These are phyloP conservation scores for Pogonocichla stellata DNA, from an alignment of 2,113 vertebrate genomes.

Conservation along the genomic window DNA sequence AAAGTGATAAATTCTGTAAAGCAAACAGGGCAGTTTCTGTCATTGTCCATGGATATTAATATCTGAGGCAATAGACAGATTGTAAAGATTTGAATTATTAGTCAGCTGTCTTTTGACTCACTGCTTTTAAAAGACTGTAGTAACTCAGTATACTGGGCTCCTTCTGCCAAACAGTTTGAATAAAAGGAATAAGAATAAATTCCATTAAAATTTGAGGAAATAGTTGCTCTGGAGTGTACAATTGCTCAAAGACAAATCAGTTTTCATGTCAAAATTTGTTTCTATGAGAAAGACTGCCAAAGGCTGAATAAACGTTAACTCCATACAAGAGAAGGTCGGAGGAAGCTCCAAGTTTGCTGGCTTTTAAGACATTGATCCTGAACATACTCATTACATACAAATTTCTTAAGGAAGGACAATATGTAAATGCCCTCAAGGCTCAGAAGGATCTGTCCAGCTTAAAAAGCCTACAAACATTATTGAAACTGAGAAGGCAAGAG, in stretches of 20 bases:
- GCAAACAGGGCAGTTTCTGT: background rate
- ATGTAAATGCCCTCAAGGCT: conserved; percentile 57
- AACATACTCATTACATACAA: background rate
- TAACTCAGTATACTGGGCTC: background rate
- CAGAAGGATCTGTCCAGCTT: conserved; percentile 35
- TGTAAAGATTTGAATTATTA: background rate
- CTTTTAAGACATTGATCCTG: background rate
- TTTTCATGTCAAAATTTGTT: background rate
- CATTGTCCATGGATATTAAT: background rate
- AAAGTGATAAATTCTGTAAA: background rate
- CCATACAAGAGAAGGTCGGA: background rate
- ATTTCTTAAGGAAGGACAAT: conserved; percentile 34
- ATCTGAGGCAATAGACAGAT: background rate
- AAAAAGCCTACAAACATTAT: conserved; percentile 63
- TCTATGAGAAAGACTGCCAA: background rate
- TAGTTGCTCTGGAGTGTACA: background rate
- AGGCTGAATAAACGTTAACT: background rate
- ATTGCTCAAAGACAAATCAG: background rate
- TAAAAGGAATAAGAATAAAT: background rate
- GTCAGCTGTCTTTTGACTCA: background rate
- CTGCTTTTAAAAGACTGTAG: background rate
- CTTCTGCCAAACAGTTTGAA: background rate
- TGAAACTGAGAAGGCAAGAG: conserved; percentile 51
- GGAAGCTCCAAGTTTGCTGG: background rate
- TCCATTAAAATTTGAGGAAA: background rate